Evolutionary conservation across 1,140 invertebrate species (phyloP), one percentile per base, ranked within the genome.

Genomic region (Drosophila pachea): DNA sequence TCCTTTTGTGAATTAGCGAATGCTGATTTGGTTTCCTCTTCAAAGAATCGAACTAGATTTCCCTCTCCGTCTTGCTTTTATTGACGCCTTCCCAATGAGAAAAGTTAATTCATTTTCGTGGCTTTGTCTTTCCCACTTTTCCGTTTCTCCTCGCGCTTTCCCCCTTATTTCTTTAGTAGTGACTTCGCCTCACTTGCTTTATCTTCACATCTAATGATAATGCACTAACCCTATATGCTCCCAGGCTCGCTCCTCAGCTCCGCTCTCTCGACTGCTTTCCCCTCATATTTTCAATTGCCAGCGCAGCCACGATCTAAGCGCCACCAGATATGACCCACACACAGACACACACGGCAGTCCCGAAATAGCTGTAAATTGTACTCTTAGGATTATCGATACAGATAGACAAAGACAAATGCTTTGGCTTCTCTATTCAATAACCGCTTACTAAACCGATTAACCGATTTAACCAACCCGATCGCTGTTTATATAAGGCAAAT

Each of bases 391-490:
- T 42, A 52, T 47, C 16, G 22, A 42, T 29, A 3, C 22, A 50
- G 38, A 42, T 43, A 50, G 54, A 33, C 45, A 68, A 65, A 50
- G 35, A 42, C 31, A 50, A 73, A 48, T 43, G 72, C 61, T 53
- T 61, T 29, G 56, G 58, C 47, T 56, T 40, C 54, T 54, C 36
- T 52, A 22, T 9, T 47, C 45, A 29, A 11, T 29, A 29, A 11
- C 45, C 9, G 68, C 49, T 55, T 38, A 35, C 43, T 55, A 64
- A 49, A 49, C 54, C 60, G 56, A 68, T 76, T 78, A 75, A 56
- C 60, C 47, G 22, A 76, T 76, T 84, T 83, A 83, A 83, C 79
- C 68, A 52, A 65, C 22, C 76, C 81, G 74, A 83, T 84, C 64
- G 64, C 64, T 63, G 48, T 35, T 71, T 52, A 74, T 79, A 78